Evolutionary conservation across 2,797 vertebrate species (phyloP).

Genomic region (Octomys mimax): DNA sequence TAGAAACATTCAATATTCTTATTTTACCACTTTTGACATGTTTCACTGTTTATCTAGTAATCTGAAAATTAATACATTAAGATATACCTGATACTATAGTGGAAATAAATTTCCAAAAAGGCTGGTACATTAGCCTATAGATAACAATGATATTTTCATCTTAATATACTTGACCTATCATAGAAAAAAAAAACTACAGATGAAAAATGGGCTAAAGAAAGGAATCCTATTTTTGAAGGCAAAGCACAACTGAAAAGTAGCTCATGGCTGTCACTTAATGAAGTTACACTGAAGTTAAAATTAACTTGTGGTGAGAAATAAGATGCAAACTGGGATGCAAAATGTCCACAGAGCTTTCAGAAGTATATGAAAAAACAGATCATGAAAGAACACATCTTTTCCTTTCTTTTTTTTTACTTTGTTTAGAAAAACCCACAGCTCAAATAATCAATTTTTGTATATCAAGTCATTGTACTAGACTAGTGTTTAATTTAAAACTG

Average conservation of each 20-base stretch:
- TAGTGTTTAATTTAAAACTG: not conserved
- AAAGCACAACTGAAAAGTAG: not conserved
- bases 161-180: not conserved
- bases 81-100: not conserved
- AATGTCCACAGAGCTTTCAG: not conserved
- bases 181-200: not conserved
- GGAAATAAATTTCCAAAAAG: not conserved
- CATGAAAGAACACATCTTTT: not conserved
- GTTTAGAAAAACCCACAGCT: not conserved
- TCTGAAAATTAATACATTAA: not conserved
- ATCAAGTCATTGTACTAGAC: not conserved
- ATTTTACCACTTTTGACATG: not conserved
- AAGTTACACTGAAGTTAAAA: not conserved
- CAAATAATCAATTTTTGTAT: constrained; percentile 3
- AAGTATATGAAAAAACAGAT: not conserved
- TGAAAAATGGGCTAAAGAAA: not conserved
- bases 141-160: not conserved
- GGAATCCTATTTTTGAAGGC: not conserved
- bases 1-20: constrained; percentile 3
- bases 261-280: not conserved
- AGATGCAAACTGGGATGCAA: not conserved
- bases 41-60: not conserved
- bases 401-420: not conserved
- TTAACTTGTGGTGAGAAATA: rapidly evolving
- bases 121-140: not conserved